phyloP scores from a whole-genome alignment of 2,113 vertebrate species.

The Sceloporus tristichus region DNA sequence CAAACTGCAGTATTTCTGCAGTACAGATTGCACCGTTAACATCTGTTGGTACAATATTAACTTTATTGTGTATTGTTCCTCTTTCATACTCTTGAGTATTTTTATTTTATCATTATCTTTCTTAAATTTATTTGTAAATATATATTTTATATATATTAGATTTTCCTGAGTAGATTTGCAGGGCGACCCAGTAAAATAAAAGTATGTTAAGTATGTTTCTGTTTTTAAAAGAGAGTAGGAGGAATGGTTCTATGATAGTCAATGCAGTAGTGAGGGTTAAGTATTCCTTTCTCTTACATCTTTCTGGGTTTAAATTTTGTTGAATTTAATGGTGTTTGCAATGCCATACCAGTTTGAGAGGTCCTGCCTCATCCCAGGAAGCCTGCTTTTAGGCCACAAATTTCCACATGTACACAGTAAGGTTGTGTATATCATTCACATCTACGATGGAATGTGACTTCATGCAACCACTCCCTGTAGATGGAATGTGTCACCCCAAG shows the following conservation, averaged over 20 bases:
- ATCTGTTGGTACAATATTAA: too few relatives aligned
- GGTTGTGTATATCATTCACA: neutral
- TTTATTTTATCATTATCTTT: neutral
- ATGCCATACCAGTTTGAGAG: neutral
- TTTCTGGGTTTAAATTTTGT: neutral
- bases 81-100: neutral
- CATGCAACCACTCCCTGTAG: slow-evolving; percentile 2
- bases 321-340: neutral
- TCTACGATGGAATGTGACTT: slow-evolving; percentile 26
- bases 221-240: neutral
- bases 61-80: too few relatives aligned
- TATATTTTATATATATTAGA: neutral
- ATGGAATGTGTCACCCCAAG: slow-evolving; percentile 31
- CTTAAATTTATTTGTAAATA: neutral
- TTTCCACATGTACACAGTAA: slow-evolving; percentile 22
- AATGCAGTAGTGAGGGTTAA: neutral
- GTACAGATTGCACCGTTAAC: too few relatives aligned
- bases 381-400: neutral
- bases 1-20: too few relatives aligned
- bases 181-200: neutral
- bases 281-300: neutral
- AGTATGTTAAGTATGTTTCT: neutral
- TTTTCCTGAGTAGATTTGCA: neutral
- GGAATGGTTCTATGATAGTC: slow-evolving; percentile 12
- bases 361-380: neutral